Base-by-base conservation (phyloP, 2,113 vertebrate genomes). In the Chaetops frenatus region DNA sequence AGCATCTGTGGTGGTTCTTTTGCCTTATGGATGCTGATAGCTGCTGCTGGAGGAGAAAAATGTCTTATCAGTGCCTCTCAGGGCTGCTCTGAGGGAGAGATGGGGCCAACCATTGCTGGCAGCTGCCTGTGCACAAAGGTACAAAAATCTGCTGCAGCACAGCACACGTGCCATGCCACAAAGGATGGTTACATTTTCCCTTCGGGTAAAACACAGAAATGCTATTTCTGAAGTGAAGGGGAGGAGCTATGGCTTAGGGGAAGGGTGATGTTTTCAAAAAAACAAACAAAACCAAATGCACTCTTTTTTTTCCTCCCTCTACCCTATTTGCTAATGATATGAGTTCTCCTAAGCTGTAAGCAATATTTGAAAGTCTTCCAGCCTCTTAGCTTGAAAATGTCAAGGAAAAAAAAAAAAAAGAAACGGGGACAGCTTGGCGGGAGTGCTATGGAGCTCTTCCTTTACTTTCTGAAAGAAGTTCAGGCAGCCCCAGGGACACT, bases 41-140 rank as follows among this genome's bases (percentile, higher is more conserved):
- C 4, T 4, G 2, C 24, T 76, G 65, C 81, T 67, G 73, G 57
- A 84, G 73, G 35, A 87, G 61, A 3, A 60, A 84, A 89, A 51
- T 2, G 0, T 44, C 69, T 95, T 94, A 89, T 91, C 90, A 38
- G 47, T 18, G 38, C 57, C 31, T 89, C 60, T 71, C 84, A 89
- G 86, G 71, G 70, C 66, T 85, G 27, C 38, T 60, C 23, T 58
- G 47, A 66, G 53, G 38, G 56, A 58, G 6, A 56, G 58, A 36
- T 0, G 0, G 71, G 47, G 69, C 65, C 47, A 67, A 12, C 19
- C 9, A 3, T 0, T 0, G 4, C 38, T 56, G 61, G 38, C 44
- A 71, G 69, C 56, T 65, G 44, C 44, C 35, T 53, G 33, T 22
- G 23, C 51, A 31, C 53, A 15, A n/a, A 74, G 64, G 51, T 67